Evolutionary conservation across 2,888 invertebrate species (phyloP), one percentile per base, ranked within the genome.

Genomic region (Oscheius sp.): DNA sequence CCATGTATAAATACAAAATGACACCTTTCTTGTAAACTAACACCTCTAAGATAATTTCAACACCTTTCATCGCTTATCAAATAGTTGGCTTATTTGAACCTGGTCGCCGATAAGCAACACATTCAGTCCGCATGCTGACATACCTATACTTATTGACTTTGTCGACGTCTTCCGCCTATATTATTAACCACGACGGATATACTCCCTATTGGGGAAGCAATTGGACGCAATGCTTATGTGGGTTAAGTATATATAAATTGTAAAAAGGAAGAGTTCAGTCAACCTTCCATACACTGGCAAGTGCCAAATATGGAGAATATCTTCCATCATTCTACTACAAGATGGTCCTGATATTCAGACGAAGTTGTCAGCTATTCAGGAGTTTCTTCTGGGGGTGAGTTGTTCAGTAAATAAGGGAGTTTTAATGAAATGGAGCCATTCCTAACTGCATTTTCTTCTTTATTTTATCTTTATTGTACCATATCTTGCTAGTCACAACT

Each of bases 81-180:
- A 36, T 36, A 8, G 14, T 8, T 14, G 14, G 36, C 36, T 14
- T 14, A 36, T 9, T 36, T 36, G 36, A 47, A 47, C 22, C 24
- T 47, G 32, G 17, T 33, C 20, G 33, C n/a, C 8, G 54, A 54
- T 54, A 54, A 54, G 54, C 33, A 33, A 33, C 33, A 54, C n/a
- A 33, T 33, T 33, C 8, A 30, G 28, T 26, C 17, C 50, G 26
- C 26, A 50, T 50, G 50, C 28, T 50, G 50, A 26, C 28, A 14
- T 22, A 12, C 28, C 12, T 50, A 5, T 5, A 14, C 30, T 24
- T 30, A 12, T 20, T 54, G 20, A 6, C 36, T 4, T 20, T 54
- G 32, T n/a, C 32, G 33, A 33, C 20, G 12, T 20, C 33, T n/a
- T 33, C 17, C 6, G 5, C 14, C 24, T 32, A 17, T 54, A 22